phyloP scores from a whole-genome alignment of 2,113 vertebrate species.

The Anseranas semipalmata region DNA sequence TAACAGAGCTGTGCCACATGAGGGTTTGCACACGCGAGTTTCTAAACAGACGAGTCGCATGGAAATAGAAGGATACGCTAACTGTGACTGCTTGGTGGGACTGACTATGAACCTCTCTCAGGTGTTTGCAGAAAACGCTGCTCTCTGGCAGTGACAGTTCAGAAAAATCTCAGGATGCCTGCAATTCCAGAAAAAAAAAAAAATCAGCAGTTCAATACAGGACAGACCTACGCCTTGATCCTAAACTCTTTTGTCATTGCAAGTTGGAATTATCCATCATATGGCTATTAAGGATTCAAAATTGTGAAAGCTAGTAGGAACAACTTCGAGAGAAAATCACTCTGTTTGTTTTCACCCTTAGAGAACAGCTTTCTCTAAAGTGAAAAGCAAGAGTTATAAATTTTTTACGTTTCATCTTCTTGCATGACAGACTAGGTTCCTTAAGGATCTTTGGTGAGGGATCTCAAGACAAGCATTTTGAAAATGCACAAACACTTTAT shows the following conservation, averaged over 20 bases:
- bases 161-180: not conserved
- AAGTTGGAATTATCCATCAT: not conserved
- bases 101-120: not conserved
- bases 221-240: not conserved
- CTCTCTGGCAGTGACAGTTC: not conserved
- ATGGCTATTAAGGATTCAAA: not conserved
- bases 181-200: not conserved
- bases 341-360: not conserved
- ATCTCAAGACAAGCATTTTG: not conserved
- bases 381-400: not conserved
- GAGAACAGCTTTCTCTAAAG: not conserved
- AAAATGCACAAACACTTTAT: not conserved
- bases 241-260: not conserved
- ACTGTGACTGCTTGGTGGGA: not conserved
- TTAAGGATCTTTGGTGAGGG: not conserved
- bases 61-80: not conserved
- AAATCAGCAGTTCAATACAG: not conserved
- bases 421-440: not conserved
- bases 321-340: not conserved
- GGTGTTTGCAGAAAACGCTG: not conserved
- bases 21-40: not conserved
- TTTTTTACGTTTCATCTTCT: not conserved
- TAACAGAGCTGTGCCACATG: not conserved
- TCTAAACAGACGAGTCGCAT: not conserved
- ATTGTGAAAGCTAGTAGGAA: not conserved